These are phyloP conservation scores for Sitta carolinensis DNA, from an alignment of 2,797 vertebrate species.

Conservation along the genomic window DNA sequence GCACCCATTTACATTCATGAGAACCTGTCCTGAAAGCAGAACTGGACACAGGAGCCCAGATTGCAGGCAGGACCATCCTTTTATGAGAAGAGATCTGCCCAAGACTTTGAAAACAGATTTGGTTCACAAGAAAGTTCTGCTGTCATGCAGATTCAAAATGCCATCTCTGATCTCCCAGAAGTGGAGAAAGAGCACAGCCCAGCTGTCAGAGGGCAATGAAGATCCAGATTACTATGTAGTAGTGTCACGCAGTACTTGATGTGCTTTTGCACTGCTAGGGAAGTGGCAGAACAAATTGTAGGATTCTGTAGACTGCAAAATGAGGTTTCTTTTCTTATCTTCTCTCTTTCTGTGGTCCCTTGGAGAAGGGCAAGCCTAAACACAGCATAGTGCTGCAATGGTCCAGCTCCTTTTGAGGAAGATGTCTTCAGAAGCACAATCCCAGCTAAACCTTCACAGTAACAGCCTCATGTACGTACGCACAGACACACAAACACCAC, in stretches of 20 bases:
- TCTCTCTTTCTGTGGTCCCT: background rate
- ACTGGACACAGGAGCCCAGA: background rate
- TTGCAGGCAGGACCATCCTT: background rate
- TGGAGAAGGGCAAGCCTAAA: background rate
- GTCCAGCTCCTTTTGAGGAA: background rate
- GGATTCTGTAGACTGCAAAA: background rate
- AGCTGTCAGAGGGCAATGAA: background rate
- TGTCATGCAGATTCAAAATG: background rate
- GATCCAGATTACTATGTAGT: background rate
- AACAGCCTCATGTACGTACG: rapidly evolving
- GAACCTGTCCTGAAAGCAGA: background rate
- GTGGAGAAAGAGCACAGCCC: background rate
- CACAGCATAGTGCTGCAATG: background rate
- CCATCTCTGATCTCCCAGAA: background rate
- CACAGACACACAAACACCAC: background rate
- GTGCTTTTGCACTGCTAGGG: background rate
- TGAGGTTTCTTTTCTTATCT: background rate
- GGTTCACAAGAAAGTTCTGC: background rate
- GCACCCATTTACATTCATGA: background rate
- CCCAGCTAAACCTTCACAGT: background rate
- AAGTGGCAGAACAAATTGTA: background rate
- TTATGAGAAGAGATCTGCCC: background rate
- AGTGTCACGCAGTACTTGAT: background rate
- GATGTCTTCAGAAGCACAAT: background rate
- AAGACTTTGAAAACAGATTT: background rate